A percentile compares a stretch with the other conserved stretches of the same genome.
Evolutionary conservation across 2,888 invertebrate species (phyloP).

Genomic region (Napeogenes inachia): DNA sequence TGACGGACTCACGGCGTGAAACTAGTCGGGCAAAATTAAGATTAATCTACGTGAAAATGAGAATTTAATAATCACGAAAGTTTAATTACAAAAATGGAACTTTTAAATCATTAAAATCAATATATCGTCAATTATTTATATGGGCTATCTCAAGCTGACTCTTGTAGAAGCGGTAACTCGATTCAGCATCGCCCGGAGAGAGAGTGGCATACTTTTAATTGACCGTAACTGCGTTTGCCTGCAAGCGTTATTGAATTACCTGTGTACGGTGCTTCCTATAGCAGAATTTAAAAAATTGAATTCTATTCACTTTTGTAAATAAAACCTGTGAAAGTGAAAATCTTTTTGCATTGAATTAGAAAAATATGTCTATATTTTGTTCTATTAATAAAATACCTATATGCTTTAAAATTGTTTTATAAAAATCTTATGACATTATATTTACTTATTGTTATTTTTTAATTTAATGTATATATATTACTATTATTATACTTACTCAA

Average conservation of each 20-base stretch:
- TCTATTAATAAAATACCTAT: too few species aligned
- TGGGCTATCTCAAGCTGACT: constrained; percentile 53
- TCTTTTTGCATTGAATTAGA: not conserved
- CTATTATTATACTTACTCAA: too few species aligned
- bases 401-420: too few species aligned
- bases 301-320: constrained; percentile 15
- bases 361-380: not conserved
- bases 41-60: too few species aligned
- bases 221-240: constrained; percentile 73
- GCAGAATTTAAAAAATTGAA: constrained; percentile 45
- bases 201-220: constrained; percentile 75
- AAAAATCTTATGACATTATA: too few species aligned
- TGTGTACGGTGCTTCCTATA: constrained; percentile 52
- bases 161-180: constrained; percentile 58
- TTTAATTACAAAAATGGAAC: too few species aligned
- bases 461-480: too few species aligned
- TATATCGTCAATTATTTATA: constrained; percentile 53
- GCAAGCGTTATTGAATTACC: constrained; percentile 74
- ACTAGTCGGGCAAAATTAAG: too few species aligned
- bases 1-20: too few species aligned
- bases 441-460: too few species aligned
- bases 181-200: constrained; percentile 59
- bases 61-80: too few species aligned
- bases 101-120: constrained; percentile 42
- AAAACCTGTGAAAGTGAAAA: constrained; percentile 3